phyloP scores from a whole-genome alignment of 2,888 invertebrate genomes.

The Drosophila prostipennis region DNA sequence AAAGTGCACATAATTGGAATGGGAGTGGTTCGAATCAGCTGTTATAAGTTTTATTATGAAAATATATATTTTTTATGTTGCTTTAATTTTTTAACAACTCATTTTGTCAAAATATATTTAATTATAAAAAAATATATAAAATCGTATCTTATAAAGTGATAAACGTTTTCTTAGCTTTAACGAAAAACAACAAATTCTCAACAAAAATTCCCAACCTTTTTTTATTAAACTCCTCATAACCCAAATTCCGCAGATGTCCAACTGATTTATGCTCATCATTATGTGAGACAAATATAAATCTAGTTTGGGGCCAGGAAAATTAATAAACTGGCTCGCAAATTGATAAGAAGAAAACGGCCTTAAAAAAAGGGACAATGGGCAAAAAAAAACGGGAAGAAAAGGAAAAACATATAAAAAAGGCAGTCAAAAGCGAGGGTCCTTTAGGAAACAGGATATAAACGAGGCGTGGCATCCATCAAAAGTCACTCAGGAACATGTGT shows the following conservation, averaged over 20 bases:
- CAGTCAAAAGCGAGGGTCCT: constrained; percentile 41
- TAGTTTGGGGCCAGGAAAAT: constrained; percentile 47
- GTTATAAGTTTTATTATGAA: not conserved
- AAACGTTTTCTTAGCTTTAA: too few species aligned
- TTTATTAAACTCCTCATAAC: constrained; percentile 17
- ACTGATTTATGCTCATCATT: constrained; percentile 55
- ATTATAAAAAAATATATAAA: too few species aligned
- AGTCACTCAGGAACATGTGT: constrained; percentile 65
- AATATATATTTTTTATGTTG: too few species aligned
- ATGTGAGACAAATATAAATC: constrained; percentile 24
- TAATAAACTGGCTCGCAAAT: constrained; percentile 64
- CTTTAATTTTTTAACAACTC: too few species aligned
- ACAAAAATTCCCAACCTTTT: not conserved
- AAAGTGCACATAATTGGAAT: constrained; percentile 25
- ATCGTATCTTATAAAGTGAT: too few species aligned
- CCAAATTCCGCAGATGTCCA: constrained; percentile 39
- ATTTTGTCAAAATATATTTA: too few species aligned
- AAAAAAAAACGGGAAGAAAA: constrained; percentile 15
- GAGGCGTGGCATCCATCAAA: constrained; percentile 56
- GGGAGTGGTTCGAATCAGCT: constrained; percentile 26
- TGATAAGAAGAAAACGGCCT: constrained; percentile 56
- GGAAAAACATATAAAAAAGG: constrained; percentile 28
- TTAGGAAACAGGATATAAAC: constrained; percentile 26
- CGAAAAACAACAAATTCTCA: too few species aligned
- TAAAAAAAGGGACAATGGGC: constrained; percentile 20